Percentiles rank a stretch among this genome's conserved stretches.
phyloP scores from a whole-genome alignment of 1,140 invertebrate species.

The Oscheius sp. region DNA sequence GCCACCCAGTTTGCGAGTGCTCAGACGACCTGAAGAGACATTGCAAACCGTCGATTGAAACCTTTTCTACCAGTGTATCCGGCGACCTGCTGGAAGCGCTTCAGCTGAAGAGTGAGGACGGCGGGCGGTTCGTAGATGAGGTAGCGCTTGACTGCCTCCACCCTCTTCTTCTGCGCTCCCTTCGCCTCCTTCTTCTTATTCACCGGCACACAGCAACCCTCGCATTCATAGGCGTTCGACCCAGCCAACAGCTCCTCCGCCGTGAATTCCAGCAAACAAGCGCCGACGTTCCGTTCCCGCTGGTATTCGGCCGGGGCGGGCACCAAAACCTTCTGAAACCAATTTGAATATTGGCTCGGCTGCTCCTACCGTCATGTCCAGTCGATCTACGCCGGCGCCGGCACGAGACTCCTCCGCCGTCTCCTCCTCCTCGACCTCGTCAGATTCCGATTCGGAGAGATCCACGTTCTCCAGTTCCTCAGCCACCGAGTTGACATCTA shows the following conservation, averaged over 20 bases:
- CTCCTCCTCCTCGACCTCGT: slow-evolving; percentile 63
- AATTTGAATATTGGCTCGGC: not conserved
- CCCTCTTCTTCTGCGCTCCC: slow-evolving; percentile 69
- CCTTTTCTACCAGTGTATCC: not conserved
- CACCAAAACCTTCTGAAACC: slow-evolving; percentile 29
- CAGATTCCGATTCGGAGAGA: slow-evolving; percentile 47
- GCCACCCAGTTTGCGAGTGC: slow-evolving; percentile 67
- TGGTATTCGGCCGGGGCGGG: not conserved
- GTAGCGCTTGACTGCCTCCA: slow-evolving; percentile 79
- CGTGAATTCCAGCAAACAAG: slow-evolving; percentile 83
- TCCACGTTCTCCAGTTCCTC: slow-evolving; percentile 40
- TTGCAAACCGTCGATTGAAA: not conserved
- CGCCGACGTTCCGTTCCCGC: not conserved
- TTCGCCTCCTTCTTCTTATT: slow-evolving; percentile 40
- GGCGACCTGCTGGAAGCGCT: slow-evolving; percentile 71
- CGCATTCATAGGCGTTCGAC: slow-evolving; percentile 86
- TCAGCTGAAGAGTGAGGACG: slow-evolving; percentile 88
- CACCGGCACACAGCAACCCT: slow-evolving; percentile 74
- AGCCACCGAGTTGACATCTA: not conserved
- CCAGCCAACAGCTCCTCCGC: slow-evolving; percentile 80
- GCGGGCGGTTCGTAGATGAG: slow-evolving; percentile 84
- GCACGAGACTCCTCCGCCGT: slow-evolving; percentile 56
- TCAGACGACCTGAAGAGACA: not conserved
- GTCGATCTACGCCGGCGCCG: slow-evolving; percentile 2
- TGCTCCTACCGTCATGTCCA: slow-evolving; percentile 4